Evolutionary conservation across 2,888 invertebrate genomes (phyloP), one percentile per base, ranked within the genome.

Genomic region (Eristalis intricaria): DNA sequence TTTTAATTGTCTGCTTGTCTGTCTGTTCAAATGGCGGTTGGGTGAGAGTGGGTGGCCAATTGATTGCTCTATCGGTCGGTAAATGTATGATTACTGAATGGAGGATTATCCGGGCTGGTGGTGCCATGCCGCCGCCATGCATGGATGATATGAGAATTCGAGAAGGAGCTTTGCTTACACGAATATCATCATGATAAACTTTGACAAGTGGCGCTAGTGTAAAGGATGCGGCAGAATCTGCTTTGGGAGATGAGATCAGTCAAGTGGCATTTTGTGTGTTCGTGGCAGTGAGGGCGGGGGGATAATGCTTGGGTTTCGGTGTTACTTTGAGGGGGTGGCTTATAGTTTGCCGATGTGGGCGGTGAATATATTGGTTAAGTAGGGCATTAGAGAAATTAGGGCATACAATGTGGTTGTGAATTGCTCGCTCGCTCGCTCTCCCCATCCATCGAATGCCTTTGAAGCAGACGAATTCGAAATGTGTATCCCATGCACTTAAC

Each of bases 31-130:
- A 75, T 65, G 64, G 74, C 50, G 63, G 71, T 73, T 43, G 71
- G 61, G 71, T 80, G 43, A 29, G 22, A 19, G 26, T 56, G 74
- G 22, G 68, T 66, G 29, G 73, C 63, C 43, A 71, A 66, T 73
- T 74, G 77, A 84, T 84, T 78, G 74, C 23, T 84, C 73, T 73
- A 63, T 84, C 74, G 74, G 38, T 74, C 60, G 58, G 68, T 71
- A 75, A 75, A 79, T 84, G 70, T 86, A 35, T 82, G 82, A 87
- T 80, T 76, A 80, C 73, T 75, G 76, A 75, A 80, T 84, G 38
- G 68, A 65, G 60, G 79, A 84, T 87, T 84, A 87, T 84, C 84
- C 79, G 84, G 87, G 87, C 65, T 76, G 63, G 63, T 82, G 77
- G 43, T 66, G 84, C 35, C 73, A n/a, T n/a, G 32, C 32, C 32